Evolutionary conservation across 2,113 vertebrate species (phyloP).

Genomic region (Bombycilla garrulus): DNA sequence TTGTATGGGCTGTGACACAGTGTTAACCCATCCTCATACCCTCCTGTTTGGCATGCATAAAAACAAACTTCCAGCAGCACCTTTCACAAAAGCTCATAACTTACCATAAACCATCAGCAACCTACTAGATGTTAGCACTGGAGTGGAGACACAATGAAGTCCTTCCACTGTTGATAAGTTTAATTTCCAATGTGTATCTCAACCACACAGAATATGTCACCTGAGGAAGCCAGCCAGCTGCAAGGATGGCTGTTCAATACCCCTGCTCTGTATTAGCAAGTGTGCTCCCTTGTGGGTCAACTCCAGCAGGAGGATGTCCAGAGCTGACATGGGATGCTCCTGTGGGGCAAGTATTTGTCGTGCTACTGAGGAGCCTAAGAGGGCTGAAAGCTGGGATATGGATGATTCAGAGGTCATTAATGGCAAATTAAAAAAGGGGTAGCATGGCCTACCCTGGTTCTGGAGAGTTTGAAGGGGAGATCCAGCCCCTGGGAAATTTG

Average conservation of each 20-base stretch:
- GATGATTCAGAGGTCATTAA: neutral
- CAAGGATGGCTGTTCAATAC: neutral
- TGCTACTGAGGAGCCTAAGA: neutral
- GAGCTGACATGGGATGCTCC: neutral
- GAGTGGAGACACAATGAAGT: neutral
- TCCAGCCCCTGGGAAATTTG: neutral
- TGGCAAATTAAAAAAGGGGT: neutral
- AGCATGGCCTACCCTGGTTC: neutral
- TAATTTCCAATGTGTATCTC: neutral
- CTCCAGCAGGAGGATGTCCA: accelerated
- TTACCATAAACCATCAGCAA: neutral
- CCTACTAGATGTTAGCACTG: neutral
- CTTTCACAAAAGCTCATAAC: neutral
- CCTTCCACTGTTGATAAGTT: neutral
- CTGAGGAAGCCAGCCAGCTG: neutral
- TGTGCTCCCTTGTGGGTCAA: neutral
- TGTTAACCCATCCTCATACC: neutral
- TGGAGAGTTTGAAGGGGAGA: neutral
- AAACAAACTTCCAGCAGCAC: neutral
- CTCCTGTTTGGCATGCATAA: neutral
- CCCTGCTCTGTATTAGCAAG: accelerated
- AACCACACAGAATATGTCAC: neutral
- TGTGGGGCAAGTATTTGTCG: neutral
- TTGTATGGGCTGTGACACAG: neutral
- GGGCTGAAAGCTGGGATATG: neutral